Base-by-base conservation (phyloP, 2,888 invertebrate genomes). In the Eugnorisma glareosa region DNA sequence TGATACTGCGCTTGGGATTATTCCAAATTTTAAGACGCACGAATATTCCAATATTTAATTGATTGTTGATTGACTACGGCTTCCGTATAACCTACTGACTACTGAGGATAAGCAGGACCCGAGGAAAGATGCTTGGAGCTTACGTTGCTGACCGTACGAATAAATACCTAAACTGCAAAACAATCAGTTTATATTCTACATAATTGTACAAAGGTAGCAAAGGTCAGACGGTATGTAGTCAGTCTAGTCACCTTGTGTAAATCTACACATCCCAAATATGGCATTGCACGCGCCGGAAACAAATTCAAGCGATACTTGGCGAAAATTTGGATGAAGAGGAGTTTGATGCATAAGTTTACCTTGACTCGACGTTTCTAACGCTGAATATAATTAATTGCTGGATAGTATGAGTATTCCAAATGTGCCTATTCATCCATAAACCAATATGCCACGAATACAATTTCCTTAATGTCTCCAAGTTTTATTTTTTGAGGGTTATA, bases 401-500 rank as follows among this genome's bases (percentile, higher is more conserved):
- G 1, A 31, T n/a, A 48, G 15, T 37, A 67, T 37, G n/a, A 48
- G 61, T 35, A 61, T 61, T 35, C 45, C 35, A 57, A 61, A 59
- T 69, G 54, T 64, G 48, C 43, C 64, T 24, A 84, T 54, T 79
- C 72, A 84, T 37, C 72, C 40, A 45, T 37, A 64, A 85, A 85
- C 70, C 61, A 74, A 66, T 82, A 77, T 73, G 31, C 31, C 67
- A 81, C 73, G 21, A 81, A 68, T 24, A 73, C n/a, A 75, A 73
- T 85, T 48, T 81, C 67, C 54, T 64, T 85, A 81, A 76, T 81
- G 64, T 67, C 59, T 28, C 35, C 45, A 64, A 63, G 35, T n/a
- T 61, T 48, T 66, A 83, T 85, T 69, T 72, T 72, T 59, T 28
- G 45, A 70, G 83, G 72, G 69, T 64, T 78, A 78, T 45, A 78